Evolutionary conservation across 2,797 vertebrate genomes (phyloP).

Genomic region (Pristis pectinata): DNA sequence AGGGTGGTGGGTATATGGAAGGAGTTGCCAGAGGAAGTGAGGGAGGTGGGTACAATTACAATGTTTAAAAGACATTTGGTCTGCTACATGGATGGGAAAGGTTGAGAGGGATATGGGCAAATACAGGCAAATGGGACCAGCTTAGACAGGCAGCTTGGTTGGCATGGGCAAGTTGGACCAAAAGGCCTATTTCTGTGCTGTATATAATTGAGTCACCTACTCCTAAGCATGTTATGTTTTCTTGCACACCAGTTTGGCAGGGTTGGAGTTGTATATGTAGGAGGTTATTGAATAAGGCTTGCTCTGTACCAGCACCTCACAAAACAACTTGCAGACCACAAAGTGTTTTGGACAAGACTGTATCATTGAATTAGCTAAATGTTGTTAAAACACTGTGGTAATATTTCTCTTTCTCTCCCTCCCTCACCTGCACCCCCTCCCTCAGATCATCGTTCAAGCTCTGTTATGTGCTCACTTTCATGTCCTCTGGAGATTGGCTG

Average conservation of each 20-base stretch:
- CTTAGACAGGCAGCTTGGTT: no score
- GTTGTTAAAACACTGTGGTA: neutral
- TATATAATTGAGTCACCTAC: no score
- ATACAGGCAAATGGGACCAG: no score
- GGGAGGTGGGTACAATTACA: no score
- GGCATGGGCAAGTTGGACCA: no score
- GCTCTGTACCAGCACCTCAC: neutral
- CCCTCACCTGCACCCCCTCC: no score
- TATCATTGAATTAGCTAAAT: neutral
- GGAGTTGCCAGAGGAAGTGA: no score
- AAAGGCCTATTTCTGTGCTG: no score
- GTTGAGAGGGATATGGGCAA: no score
- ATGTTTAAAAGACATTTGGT: no score
- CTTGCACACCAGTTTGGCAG: neutral
- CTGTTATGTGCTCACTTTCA: conserved; percentile 10
- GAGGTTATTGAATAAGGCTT: neutral
- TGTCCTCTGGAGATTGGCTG: neutral
- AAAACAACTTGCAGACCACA: neutral
- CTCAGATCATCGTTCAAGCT: neutral
- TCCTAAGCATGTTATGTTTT: neutral
- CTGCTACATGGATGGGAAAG: no score
- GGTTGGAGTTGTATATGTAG: neutral
- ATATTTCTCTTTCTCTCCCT: neutral
- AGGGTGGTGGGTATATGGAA: no score
- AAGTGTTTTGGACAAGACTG: neutral